Base-by-base conservation (phyloP, 2,888 invertebrate genomes). In the Drosophila testacea region DNA sequence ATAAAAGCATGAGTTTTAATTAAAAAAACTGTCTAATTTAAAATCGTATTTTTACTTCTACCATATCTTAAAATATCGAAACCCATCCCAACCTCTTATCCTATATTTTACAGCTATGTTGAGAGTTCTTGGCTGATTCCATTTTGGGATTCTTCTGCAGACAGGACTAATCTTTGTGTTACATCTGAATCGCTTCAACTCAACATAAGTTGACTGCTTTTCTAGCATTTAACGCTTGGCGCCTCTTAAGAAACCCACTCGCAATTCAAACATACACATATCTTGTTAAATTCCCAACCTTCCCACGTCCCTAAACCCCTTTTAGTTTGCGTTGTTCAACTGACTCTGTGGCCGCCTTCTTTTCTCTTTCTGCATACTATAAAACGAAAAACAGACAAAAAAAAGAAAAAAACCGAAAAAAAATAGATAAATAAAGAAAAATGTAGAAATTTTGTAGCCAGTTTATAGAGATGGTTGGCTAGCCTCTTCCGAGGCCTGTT, bases 381-480 rank as follows among this genome's bases (percentile, higher is more conserved):
- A 22, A 22, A 22, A 22, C 22, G 22, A 22, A 22, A 22, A 22
- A 22, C 22, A 22, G 22, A 22, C 1, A 2, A 22, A 22, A 16
- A 16, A 16, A 22, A 22, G 22, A 22, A 22, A 16, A 16, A 16
- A 16, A 16, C 16, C 16, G 22, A 11, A 48, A 54, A 50, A 54
- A 48, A 69, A 59, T 63, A 54, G 51, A 27, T 28, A 79, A 67
- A 65, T 51, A 51, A 52, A 65, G 60, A 67, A 69, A 74, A 85
- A 73, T 80, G 66, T 85, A 75, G 78, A 84, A 72, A 84, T 84
- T 80, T 84, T 85, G 83, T 78, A 78, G 88, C 81, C 83, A 84
- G 83, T 88, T 88, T 84, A 83, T 84, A 64, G 88, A 75, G 80
- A 56, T 75, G 83, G 64, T 61, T 63, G 67, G 63, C 78, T 67